Percentiles rank a stretch among this genome's conserved stretches.
These are phyloP conservation scores for Sebastes flavidus DNA, from an alignment of 2,797 vertebrate species.

Conservation along the genomic window DNA sequence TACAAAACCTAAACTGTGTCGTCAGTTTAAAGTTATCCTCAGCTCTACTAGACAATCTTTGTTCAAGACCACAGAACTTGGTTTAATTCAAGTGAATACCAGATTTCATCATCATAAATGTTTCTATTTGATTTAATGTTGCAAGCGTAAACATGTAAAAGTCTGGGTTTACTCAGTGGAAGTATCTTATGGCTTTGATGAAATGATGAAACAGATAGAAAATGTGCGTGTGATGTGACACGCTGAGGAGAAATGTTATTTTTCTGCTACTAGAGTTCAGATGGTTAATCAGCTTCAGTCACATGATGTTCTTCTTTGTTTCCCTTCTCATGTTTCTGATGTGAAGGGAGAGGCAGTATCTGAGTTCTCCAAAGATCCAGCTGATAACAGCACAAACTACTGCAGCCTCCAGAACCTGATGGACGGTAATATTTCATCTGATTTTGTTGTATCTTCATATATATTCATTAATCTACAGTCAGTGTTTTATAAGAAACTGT, in stretches of 20 bases:
- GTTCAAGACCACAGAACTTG: neutral
- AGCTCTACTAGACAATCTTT: neutral
- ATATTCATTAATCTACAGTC: neutral
- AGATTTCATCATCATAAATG: neutral
- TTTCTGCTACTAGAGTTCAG: neutral
- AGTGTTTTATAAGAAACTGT: neutral
- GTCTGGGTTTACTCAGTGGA: neutral
- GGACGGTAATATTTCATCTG: slow-evolving; percentile 25
- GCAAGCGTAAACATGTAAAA: neutral
- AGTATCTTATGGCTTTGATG: neutral
- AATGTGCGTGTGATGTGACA: neutral
- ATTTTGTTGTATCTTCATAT: neutral
- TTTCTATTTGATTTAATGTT: neutral
- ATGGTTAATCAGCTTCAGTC: neutral
- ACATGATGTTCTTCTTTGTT: neutral
- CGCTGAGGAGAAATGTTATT: neutral
- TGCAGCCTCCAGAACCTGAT: slow-evolving; percentile 74
- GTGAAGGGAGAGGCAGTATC: slow-evolving; percentile 55
- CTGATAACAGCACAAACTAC: slow-evolving; percentile 59
- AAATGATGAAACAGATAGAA: neutral
- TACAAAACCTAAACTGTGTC: neutral
- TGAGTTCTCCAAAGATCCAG: slow-evolving; percentile 28
- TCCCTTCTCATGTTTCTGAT: neutral
- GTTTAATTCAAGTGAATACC: neutral
- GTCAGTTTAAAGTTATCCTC: neutral